Evolutionary conservation across 2,113 vertebrate genomes (phyloP).

Genomic region (Nyctibius bracteatus): DNA sequence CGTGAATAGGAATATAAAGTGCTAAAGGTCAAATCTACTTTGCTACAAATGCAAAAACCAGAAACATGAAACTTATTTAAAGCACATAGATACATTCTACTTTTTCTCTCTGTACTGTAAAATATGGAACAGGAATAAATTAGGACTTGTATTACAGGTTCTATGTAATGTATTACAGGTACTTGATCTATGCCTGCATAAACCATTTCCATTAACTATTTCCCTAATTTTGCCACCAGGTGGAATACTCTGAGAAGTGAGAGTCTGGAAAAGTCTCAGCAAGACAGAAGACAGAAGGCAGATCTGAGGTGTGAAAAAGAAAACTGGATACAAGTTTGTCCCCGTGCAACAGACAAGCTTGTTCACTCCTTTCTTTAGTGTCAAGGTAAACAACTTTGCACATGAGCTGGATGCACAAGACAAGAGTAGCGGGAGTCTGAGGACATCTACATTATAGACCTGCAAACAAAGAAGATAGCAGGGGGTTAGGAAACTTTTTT

Average conservation of each 20-base stretch:
- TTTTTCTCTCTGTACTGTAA: background rate
- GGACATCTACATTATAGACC: background rate
- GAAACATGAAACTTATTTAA: background rate
- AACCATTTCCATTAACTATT: background rate
- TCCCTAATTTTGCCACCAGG: constrained; percentile 40
- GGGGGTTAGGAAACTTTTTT: background rate
- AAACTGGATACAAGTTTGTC: background rate
- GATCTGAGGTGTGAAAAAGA: background rate
- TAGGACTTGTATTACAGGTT: background rate
- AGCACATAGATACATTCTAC: background rate
- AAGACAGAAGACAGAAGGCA: background rate
- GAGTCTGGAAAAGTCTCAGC: background rate
- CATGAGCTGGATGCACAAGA: background rate
- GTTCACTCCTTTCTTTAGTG: background rate
- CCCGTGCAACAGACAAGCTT: background rate
- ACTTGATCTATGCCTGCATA: background rate
- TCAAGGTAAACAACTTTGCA: background rate
- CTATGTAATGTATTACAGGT: too few relatives aligned
- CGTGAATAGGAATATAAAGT: background rate
- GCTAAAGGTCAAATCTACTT: background rate
- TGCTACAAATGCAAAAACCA: background rate
- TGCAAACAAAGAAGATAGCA: background rate
- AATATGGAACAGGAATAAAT: background rate
- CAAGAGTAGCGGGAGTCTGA: background rate
- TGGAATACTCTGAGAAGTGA: constrained; percentile 18